A percentile compares a stretch with the other conserved stretches of the same genome.
Conservation (phyloP, 1,140 invertebrate genomes). For the Coptotermes formosanus region DNA sequence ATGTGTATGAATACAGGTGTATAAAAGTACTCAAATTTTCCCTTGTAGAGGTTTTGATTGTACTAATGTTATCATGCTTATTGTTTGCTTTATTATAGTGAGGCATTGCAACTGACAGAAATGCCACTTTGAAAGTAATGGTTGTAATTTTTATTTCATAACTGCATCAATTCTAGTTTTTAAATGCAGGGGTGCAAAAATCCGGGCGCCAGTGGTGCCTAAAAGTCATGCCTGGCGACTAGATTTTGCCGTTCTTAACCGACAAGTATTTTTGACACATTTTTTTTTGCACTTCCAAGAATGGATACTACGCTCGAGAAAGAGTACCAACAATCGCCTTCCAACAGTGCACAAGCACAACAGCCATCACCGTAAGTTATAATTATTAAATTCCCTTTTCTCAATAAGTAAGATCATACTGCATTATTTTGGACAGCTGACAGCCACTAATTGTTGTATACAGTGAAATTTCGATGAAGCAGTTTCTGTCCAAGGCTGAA, state of each 20-base stretch:
- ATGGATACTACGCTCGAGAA: neutral
- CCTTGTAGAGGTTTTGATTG: slow-evolving; percentile 16
- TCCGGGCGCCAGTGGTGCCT: slow-evolving; percentile 5
- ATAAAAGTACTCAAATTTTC: neutral
- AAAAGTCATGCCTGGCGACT: slow-evolving; percentile 2
- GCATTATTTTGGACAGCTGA: neutral
- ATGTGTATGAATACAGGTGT: slow-evolving; percentile 32
- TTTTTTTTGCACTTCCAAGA: slow-evolving; percentile 18
- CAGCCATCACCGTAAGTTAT: slow-evolving; percentile 1
- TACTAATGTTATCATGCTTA: neutral
- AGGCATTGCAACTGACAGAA: slow-evolving; percentile 3
- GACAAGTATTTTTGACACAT: slow-evolving; percentile 13
- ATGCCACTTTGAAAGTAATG: neutral
- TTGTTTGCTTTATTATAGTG: neutral
- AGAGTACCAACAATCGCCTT: slow-evolving; percentile 14
- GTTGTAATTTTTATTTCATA: slow-evolving; percentile 2
- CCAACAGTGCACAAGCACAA: slow-evolving; percentile 7
- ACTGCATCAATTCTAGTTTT: neutral
- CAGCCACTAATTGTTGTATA: neutral
- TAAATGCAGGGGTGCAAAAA: slow-evolving; percentile 10
- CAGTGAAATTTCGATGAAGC: neutral
- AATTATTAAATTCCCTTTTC: slow-evolving; percentile 22
- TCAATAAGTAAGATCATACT: slow-evolving; percentile 42
- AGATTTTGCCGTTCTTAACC: neutral
- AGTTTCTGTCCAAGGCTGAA: too few species aligned